Conservation (phyloP, 2,797 vertebrate genomes). For the Hoplostethus mediterraneus region DNA sequence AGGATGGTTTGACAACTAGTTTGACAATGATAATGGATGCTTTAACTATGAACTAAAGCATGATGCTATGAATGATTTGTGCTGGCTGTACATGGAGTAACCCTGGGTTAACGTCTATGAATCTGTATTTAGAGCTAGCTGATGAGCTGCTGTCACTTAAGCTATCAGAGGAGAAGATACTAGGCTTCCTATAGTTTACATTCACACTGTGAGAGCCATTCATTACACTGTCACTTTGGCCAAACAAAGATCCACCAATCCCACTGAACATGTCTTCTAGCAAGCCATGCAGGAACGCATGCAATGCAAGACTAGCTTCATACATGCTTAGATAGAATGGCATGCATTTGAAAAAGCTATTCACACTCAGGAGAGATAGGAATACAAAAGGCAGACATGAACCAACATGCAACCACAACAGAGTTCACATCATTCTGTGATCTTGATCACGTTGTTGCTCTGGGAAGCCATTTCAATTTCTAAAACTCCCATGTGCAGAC, state of each 20-base stretch:
- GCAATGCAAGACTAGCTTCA: neutral
- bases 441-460: slow-evolving; percentile 1
- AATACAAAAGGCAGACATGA: slow-evolving; percentile 20
- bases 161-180: slow-evolving; percentile 28
- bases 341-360: neutral
- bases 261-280: slow-evolving; percentile 24
- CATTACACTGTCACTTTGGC: slow-evolving; percentile 28
- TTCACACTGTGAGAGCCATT: slow-evolving; percentile 51
- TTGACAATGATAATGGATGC: slow-evolving; percentile 44
- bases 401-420: slow-evolving; percentile 17
- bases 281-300: slow-evolving; percentile 28
- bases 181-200: slow-evolving; percentile 34
- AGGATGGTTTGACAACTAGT: slow-evolving; percentile 7
- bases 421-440: slow-evolving; percentile 27
- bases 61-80: slow-evolving; percentile 46
- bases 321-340: slow-evolving; percentile 1
- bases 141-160: slow-evolving; percentile 46
- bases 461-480: slow-evolving; percentile 8
- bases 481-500: neutral
- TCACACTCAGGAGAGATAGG: neutral
- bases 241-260: slow-evolving; percentile 48
- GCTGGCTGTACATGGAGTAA: slow-evolving; percentile 46
- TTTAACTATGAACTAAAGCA: slow-evolving; percentile 41
- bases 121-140: slow-evolving; percentile 63
- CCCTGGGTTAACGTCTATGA: slow-evolving; percentile 39